Evolutionary conservation across 2,888 invertebrate species (phyloP).

Genomic region (Drosophila cracens): DNA sequence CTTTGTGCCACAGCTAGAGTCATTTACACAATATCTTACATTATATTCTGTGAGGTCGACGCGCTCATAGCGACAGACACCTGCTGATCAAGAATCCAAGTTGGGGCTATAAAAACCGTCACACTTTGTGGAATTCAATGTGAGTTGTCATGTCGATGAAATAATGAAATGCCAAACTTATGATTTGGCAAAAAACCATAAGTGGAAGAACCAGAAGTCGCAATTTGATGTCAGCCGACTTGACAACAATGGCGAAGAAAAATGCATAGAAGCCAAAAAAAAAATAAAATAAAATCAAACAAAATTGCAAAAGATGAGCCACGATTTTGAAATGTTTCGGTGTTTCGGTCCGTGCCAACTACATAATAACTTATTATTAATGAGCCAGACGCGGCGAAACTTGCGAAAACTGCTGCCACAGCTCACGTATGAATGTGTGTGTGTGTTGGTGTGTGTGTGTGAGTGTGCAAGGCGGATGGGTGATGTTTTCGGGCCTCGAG

Average conservation of each 20-base stretch:
- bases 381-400: constrained; percentile 23
- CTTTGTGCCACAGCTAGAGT: background rate
- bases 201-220: constrained; percentile 9
- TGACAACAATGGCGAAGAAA: constrained; percentile 48
- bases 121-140: constrained; percentile 20
- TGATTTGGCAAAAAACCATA: constrained; percentile 45
- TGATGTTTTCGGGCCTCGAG: constrained; percentile 43
- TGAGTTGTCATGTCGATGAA: constrained; percentile 38
- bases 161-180: constrained; percentile 55
- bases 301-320: constrained; percentile 34
- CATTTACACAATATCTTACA: background rate
- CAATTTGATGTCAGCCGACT: constrained; percentile 54
- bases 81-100: background rate
- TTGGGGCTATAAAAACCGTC: constrained; percentile 5
- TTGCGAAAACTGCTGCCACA: constrained; percentile 25
- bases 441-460: background rate
- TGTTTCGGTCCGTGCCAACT: constrained; percentile 57
- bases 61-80: background rate
- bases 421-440: background rate
- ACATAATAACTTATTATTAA: constrained; percentile 56
- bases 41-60: background rate
- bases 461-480: constrained; percentile 62
- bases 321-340: constrained; percentile 15
- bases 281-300: background rate
- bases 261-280: constrained; percentile 16